Evolutionary conservation across 2,797 vertebrate species (phyloP).

Genomic region (Phrynocephalus vlangalii): DNA sequence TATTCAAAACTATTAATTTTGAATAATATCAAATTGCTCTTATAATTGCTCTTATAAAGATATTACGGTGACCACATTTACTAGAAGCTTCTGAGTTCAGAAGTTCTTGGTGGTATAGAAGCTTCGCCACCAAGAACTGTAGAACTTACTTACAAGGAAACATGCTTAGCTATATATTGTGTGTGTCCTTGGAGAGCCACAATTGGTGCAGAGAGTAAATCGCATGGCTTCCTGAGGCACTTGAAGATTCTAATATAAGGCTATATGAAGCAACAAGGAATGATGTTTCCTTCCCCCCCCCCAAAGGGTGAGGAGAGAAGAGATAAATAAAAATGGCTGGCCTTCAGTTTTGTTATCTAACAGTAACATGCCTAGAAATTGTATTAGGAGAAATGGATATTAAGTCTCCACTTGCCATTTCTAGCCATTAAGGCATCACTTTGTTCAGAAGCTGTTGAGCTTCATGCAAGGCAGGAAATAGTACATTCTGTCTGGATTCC

Average conservation of each 20-base stretch:
- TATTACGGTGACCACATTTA: neutral
- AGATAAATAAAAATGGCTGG: constrained; percentile 25
- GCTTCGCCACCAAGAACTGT: neutral
- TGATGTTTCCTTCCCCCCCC: neutral
- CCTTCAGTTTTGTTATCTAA: constrained; percentile 19
- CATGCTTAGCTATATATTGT: neutral
- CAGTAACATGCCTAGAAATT: constrained; percentile 26
- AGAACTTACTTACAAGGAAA: constrained; percentile 8
- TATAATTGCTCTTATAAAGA: neutral
- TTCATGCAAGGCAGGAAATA: constrained; percentile 41
- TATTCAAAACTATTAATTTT: neutral
- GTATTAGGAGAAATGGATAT: constrained; percentile 26
- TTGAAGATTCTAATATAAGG: constrained; percentile 13
- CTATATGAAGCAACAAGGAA: constrained; percentile 2
- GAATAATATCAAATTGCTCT: too few relatives aligned
- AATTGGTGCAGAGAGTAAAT: neutral
- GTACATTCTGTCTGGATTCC: constrained; percentile 69
- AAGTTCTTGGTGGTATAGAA: neutral
- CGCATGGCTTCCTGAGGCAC: neutral
- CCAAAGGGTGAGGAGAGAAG: neutral
- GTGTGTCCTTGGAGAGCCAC: neutral
- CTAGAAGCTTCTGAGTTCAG: too few relatives aligned
- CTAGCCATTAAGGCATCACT: constrained; percentile 34
- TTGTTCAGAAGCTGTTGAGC: constrained; percentile 20
- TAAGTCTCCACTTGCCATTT: constrained; percentile 39